Evolutionary conservation across 2,113 vertebrate genomes (phyloP), one percentile per base, ranked within the genome.

Genomic region (Xyliphius kryptos): DNA sequence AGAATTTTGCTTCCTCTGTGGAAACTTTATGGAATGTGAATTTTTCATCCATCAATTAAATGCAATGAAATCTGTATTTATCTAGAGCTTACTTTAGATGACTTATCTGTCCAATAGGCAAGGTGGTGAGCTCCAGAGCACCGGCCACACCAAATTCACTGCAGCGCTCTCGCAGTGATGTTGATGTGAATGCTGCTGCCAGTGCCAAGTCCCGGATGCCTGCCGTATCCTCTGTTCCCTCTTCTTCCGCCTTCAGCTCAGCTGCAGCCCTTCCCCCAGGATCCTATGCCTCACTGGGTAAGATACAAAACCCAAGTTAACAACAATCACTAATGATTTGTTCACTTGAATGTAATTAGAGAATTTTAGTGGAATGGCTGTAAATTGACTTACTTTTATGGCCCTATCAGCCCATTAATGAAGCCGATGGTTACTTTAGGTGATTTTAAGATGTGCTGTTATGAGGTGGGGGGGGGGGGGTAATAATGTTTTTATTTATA

Each of bases 271-370:
- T 99, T 44, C 95, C 95, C 43, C 96, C 96, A 0, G 96, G 96
- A 47, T 98, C 95, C n/a, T 98, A 97, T 3, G 94, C 94, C 17
- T 99, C 96, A 17, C 83, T 98, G 89, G 95, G 96, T 99, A 90
- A 91, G 73, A 7, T 36, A 1, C 21, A 13, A 17, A 17, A 21
- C 59, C 17, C 15, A 46, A 9, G 13, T 8, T 6, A 46, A 43
- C 54, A 32, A 32, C 14, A 22, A n/a, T n/a, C n/a, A n/a, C n/a
- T n/a, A n/a, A n/a, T n/a, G n/a, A n/a, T n/a, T n/a, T n/a, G n/a
- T n/a, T n/a, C n/a, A 50, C 21, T 68, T 43, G 37, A 59, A 46
- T 5, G 41, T 73, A 66, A 73, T 71, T 66, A 57, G 2, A 21
- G 26, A 56, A 49, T 67, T 75, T 43, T 48, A 52, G 69, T 63